Evolutionary conservation across 2,888 invertebrate genomes (phyloP), one percentile per base, ranked within the genome.

Genomic region (Torymus aiolomorphi): DNA sequence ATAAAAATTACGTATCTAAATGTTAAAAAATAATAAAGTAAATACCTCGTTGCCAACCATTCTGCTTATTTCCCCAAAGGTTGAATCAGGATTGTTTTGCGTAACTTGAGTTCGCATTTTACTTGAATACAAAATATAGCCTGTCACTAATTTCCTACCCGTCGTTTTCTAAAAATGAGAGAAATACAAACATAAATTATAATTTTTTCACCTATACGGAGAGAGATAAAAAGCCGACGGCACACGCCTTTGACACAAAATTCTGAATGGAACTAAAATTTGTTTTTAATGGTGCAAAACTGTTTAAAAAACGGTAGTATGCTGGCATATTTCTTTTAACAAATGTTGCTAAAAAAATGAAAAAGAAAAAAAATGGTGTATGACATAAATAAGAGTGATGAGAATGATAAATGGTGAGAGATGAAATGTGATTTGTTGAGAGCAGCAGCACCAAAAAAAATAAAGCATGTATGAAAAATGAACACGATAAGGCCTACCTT

Each of bases 51-150:
- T 92, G 82, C 95, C 95, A 86, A 95, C 95, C 87, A 95, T 92
- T 86, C 94, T 92, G 89, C 94, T 94, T 86, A 94, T 94, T 92
- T 96, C 93, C 87, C 99, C 99, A 91, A 99, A 99, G 4, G 95
- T 95, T 76, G 96, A 95, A 81, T 97, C 97, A 0, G 99, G 99
- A 92, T 99, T 97, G 88, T 96, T 97, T 85, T 96, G 95, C 83
- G 97, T 95, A 83, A 99, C 96, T 74, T 95, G 94, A 90, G 97
- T 97, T 76, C 99, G 93, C 67, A 97, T 95, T 92, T 99, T 99
- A 88, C 98, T 96, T 61, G 99, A 98, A 92, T 98, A 99, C 80
- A 99, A 93, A 85, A 99, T 99, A 92, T 99, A 99, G 11, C 99
- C 99, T 80, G 98, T 98, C 86, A 96, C 96, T 83, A 96, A 93